These are phyloP conservation scores for Gymnocephalus cernua DNA, from an alignment of 2,113 vertebrate genomes.

Conservation along the genomic window DNA sequence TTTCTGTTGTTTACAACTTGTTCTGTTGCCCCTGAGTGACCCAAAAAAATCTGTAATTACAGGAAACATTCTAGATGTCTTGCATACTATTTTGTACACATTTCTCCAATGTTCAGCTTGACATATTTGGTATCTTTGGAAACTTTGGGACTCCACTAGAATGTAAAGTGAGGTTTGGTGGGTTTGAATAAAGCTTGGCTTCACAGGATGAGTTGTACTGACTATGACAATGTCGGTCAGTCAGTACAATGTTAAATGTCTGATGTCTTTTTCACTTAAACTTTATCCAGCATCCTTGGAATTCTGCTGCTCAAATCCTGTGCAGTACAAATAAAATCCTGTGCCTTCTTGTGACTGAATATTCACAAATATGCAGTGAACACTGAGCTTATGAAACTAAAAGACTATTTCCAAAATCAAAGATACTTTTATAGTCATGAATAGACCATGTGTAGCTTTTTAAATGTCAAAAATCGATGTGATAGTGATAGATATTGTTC, in stretches of 20 bases:
- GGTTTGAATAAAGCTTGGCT: neutral
- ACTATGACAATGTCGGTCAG: too few species aligned
- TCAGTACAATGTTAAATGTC: too few species aligned
- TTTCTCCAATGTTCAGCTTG: neutral
- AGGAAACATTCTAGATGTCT: too few species aligned
- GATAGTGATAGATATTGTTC: neutral
- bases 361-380: neutral
- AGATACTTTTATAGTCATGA: neutral
- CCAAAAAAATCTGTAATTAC: neutral
- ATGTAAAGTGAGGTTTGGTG: neutral
- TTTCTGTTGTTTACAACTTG: neutral
- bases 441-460: constrained; percentile 23
- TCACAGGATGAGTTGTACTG: neutral
- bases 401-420: neutral
- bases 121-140: too few species aligned
- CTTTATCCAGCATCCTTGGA: neutral
- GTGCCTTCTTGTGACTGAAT: neutral
- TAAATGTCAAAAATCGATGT: constrained; percentile 22
- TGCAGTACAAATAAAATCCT: neutral
- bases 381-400: neutral
- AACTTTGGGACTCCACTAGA: neutral
- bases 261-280: neutral
- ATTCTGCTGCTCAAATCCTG: neutral
- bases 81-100: neutral
- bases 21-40: neutral